phyloP scores from a whole-genome alignment of 2,888 invertebrate species.

The Halictus ligatus region DNA sequence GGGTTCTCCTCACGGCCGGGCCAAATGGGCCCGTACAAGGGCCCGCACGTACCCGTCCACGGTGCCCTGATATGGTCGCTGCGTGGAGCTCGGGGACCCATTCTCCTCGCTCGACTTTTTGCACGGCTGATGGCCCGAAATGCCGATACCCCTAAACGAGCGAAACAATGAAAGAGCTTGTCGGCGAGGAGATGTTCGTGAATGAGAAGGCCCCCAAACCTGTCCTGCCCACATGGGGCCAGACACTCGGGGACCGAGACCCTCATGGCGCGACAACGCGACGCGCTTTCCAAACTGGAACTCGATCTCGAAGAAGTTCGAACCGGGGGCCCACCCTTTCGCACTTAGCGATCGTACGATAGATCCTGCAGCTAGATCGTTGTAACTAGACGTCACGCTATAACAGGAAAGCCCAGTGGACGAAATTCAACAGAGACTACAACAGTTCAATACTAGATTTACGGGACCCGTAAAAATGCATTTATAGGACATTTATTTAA shows the following conservation, averaged over 20 bases:
- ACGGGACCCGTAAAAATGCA: no score
- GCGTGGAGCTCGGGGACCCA: constrained; percentile 62
- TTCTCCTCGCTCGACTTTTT: constrained; percentile 77
- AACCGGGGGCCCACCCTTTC: constrained; percentile 34
- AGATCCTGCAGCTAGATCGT: neutral
- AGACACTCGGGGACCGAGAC: constrained; percentile 64
- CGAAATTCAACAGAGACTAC: no score
- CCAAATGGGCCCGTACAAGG: constrained; percentile 56
- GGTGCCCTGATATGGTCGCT: constrained; percentile 74
- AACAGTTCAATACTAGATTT: no score
- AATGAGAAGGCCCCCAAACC: constrained; percentile 78
- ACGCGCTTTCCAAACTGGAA: constrained; percentile 70
- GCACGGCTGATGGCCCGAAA: constrained; percentile 71
- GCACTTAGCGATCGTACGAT: constrained; percentile 18
- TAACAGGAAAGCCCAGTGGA: no score
- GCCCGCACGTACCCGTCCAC: constrained; percentile 50
- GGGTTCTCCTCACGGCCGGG: constrained; percentile 27
- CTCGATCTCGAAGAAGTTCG: constrained; percentile 59
- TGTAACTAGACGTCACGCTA: neutral
- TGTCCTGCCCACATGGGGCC: constrained; percentile 77
- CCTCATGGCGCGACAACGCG: constrained; percentile 69
- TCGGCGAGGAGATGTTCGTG: constrained; percentile 74
- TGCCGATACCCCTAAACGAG: constrained; percentile 76
- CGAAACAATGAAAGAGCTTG: constrained; percentile 80
- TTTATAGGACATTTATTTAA: no score